Percentiles rank a stretch among this genome's conserved stretches.
phyloP scores from a whole-genome alignment of 1,140 invertebrate genomes.

The Panagrolaimus sp. region DNA sequence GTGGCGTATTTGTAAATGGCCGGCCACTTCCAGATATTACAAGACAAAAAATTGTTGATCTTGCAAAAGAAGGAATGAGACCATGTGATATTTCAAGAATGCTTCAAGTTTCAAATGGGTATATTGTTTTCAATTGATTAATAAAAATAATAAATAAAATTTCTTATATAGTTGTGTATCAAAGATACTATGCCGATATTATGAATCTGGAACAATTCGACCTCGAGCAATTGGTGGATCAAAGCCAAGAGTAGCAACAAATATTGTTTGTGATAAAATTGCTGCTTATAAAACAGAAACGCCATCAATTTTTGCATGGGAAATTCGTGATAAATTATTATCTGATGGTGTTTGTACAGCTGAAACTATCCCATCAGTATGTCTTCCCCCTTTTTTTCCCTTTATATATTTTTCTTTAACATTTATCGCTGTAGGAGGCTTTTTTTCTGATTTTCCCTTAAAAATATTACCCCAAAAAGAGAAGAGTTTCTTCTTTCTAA shows the following conservation, averaged over 20 bases:
- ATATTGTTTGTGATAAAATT: conserved; percentile 70
- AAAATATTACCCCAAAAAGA: background rate
- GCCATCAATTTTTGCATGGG: conserved; percentile 91
- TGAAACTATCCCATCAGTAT: conserved; percentile 84
- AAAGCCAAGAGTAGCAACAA: conserved; percentile 60
- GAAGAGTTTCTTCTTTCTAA: no score
- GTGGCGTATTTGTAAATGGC: conserved; percentile 92
- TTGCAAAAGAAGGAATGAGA: conserved; percentile 83
- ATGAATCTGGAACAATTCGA: conserved; percentile 85
- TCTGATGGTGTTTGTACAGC: conserved; percentile 89
- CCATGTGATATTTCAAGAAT: conserved; percentile 90
- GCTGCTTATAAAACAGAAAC: conserved; percentile 86
- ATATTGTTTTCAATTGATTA: conserved; percentile 69
- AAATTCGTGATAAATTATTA: conserved; percentile 83
- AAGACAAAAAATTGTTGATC: conserved; percentile 86
- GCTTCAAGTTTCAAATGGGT: conserved; percentile 83
- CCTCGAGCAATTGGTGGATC: conserved; percentile 80
- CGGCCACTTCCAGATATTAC: conserved; percentile 88
- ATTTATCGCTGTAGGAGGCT: conserved; percentile 10
- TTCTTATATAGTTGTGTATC: conserved; percentile 54
- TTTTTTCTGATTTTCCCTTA: conserved; percentile 2
- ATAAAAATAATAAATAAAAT: conserved; percentile 60
- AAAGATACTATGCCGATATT: conserved; percentile 82
- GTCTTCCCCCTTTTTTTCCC: conserved; percentile 4
- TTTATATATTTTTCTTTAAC: background rate